These are phyloP conservation scores for Oceanodroma tethys DNA, from an alignment of 2,113 vertebrate species.

Conservation along the genomic window DNA sequence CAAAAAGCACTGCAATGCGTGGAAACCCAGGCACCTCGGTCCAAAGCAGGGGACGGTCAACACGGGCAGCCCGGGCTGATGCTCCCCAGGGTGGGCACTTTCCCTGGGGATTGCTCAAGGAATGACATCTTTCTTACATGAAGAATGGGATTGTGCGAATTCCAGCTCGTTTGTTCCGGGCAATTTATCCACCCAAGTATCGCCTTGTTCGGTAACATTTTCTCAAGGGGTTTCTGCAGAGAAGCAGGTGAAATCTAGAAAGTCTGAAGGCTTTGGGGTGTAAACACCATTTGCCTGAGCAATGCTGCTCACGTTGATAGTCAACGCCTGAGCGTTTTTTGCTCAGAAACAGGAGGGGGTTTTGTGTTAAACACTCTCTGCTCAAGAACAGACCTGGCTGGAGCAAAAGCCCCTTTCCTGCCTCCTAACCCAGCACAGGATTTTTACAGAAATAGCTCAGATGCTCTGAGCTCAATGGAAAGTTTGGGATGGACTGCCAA, in stretches of 20 bases:
- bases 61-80: not conserved
- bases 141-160: not conserved
- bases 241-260: constrained; percentile 53
- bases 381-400: constrained; percentile 1
- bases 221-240: constrained; percentile 49
- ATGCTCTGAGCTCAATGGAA: not conserved
- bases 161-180: constrained; percentile 52
- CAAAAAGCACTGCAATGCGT: not conserved
- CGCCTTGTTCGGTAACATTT: constrained; percentile 30
- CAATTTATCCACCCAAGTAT: constrained; percentile 53
- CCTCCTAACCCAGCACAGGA: not conserved
- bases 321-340: not conserved
- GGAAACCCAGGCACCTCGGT: not conserved
- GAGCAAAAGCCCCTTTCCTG: constrained; percentile 1
- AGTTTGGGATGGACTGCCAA: not conserved
- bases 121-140: not conserved
- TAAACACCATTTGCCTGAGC: constrained; percentile 53
- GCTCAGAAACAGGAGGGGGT: constrained; percentile 1
- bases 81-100: not conserved
- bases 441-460: not conserved
- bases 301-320: constrained; percentile 47
- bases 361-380: not conserved
- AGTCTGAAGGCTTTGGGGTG: constrained; percentile 43
- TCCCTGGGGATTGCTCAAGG: not conserved
- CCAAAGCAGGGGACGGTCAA: not conserved